These are phyloP conservation scores for Tanypteryx hageni DNA, from an alignment of 2,888 invertebrate genomes.

Conservation along the genomic window DNA sequence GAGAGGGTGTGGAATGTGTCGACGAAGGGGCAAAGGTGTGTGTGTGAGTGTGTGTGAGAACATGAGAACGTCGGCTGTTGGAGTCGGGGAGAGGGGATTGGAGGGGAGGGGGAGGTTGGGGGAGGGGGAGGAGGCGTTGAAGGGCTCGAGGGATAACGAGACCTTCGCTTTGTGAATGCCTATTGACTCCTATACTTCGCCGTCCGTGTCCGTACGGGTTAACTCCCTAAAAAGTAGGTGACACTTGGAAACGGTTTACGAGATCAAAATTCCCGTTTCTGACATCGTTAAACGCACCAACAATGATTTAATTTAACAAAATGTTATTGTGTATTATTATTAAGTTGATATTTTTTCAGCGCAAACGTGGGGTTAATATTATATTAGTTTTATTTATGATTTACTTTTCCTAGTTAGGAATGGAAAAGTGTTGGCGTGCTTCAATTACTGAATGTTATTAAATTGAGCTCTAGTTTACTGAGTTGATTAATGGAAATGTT, in stretches of 20 bases:
- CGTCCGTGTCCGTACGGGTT: slow-evolving; percentile 6
- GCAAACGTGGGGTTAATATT: no score
- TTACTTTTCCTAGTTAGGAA: no score
- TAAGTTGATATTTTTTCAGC: no score
- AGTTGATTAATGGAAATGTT: no score
- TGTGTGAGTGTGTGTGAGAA: no score
- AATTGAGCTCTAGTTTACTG: no score
- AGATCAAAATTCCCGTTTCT: neutral
- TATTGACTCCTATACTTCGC: slow-evolving; percentile 47
- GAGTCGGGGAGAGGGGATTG: neutral
- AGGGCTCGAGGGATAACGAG: slow-evolving; percentile 38
- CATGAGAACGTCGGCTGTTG: neutral
- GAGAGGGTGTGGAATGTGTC: no score
- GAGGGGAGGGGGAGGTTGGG: neutral
- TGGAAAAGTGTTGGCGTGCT: no score
- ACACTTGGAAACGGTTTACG: neutral
- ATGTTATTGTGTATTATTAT: no score
- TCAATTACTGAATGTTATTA: no score
- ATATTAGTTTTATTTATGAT: no score
- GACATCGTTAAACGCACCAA: neutral
- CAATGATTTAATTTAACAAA: neutral
- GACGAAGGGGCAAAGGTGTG: neutral
- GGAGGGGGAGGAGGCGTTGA: neutral
- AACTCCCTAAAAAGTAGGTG: neutral
- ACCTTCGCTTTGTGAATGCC: slow-evolving; percentile 57